phyloP scores from a whole-genome alignment of 2,113 vertebrate genomes.

The Butorides virescens region DNA sequence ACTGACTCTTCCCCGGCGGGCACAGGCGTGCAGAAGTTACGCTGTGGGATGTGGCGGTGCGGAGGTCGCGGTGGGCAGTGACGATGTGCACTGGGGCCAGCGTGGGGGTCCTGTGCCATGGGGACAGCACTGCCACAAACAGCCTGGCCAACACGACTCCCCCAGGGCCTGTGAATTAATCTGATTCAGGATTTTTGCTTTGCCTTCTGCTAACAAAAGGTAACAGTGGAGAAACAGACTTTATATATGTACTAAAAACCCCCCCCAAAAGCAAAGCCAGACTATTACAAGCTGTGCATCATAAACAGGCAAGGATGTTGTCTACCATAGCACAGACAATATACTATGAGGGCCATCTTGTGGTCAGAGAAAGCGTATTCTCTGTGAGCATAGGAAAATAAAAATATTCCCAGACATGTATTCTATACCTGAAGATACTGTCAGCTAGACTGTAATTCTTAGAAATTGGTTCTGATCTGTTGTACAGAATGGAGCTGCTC shows the following conservation, averaged over 20 bases:
- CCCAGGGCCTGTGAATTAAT: background rate
- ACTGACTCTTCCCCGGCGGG: background rate
- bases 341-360: conserved; percentile 64
- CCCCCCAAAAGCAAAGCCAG: background rate
- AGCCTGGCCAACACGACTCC: background rate
- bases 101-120: fast-evolving
- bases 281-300: background rate
- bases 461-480: background rate
- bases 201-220: background rate
- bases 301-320: background rate
- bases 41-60: fast-evolving
- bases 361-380: conserved; percentile 35
- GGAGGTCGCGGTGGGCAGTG: background rate
- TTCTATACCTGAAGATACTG: background rate
- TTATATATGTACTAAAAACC: too few species aligned
- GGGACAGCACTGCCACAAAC: background rate
- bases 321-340: background rate
- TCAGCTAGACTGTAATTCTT: background rate
- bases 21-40: fast-evolving
- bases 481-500: background rate
- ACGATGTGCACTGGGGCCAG: fast-evolving
- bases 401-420: background rate
- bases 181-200: background rate
- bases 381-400: background rate
- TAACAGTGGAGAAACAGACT: background rate